Evolutionary conservation across 1,140 invertebrate genomes (phyloP), one percentile per base, ranked within the genome.

Genomic region (Brachionus manjavacas): DNA sequence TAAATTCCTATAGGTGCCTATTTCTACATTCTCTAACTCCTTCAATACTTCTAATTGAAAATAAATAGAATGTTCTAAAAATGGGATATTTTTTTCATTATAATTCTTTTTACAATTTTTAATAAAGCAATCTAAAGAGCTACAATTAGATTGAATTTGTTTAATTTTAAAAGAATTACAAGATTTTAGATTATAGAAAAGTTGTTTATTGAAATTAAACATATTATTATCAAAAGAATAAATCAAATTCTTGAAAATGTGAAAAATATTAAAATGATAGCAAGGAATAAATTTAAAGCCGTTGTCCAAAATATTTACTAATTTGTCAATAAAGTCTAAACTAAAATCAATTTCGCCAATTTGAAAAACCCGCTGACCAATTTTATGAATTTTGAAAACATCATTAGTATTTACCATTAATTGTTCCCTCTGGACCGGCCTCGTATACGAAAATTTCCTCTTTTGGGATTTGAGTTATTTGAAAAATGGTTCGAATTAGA

Each of bases 1-100:
- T 70, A 70, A 70, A 70, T 28, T 70, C 66, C 66, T 70, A 35
- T 12, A 70, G 9, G 20, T 70, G 12, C 28, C 66, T 28, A 28
- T 28, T 70, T 70, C 28, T 35, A 70, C 4, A 70, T 31, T 31
- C n/a, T 70, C 66, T 35, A 70, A 70, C 28, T 70, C 66, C 28
- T 70, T 70, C 11, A 70, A 35, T 28, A 70, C 12, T 70, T 70
- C 66, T 70, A 70, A 70, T 70, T 70, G 66, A 70, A 70, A 70
- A 31, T 70, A 31, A 70, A 70, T 70, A 6, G 28, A 70, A 25
- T 70, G 28, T 31, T 70, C 66, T 70, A 35, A 70, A 70, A 70
- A 70, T 28, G 66, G 66, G 28, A 70, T 70, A 70, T 70, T 70
- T 28, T 28, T 70, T 39, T 28, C 23, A 28, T 23, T 28, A 70